A percentile compares a stretch with the other conserved stretches of the same genome.
phyloP scores from a whole-genome alignment of 2,888 invertebrate genomes.

The Chrysolina haemoptera region DNA sequence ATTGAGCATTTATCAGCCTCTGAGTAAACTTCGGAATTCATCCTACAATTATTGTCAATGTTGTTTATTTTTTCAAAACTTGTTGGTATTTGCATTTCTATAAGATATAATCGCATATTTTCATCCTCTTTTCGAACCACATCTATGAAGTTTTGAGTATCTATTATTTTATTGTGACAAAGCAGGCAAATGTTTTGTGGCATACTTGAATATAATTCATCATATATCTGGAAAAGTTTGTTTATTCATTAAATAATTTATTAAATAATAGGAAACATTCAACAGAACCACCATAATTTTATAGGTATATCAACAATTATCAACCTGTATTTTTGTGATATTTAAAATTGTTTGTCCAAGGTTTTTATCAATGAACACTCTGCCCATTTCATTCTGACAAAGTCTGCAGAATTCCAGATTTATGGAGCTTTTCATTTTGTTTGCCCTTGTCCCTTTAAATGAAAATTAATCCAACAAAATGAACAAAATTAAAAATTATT shows the following conservation, averaged over 20 bases:
- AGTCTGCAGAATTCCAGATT: constrained; percentile 44
- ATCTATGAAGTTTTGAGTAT: constrained; percentile 51
- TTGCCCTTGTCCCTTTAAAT: too few species aligned
- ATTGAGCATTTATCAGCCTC: neutral
- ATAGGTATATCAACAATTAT: neutral
- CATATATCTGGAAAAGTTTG: constrained; percentile 48
- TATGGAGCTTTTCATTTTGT: constrained; percentile 17
- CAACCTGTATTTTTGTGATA: constrained; percentile 53
- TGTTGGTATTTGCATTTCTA: neutral
- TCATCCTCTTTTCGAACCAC: constrained; percentile 51
- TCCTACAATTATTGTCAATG: neutral
- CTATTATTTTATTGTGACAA: constrained; percentile 53
- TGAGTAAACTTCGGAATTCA: too few species aligned
- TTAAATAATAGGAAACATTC: neutral
- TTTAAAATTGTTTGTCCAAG: constrained; percentile 50
- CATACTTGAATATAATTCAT: constrained; percentile 37
- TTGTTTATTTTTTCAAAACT: neutral
- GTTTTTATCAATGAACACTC: constrained; percentile 41
- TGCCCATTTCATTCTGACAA: constrained; percentile 42
- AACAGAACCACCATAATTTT: neutral
- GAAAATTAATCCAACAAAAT: too few species aligned
- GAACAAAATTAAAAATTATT: too few species aligned
- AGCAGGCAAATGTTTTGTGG: constrained; percentile 52
- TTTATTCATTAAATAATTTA: too few species aligned
- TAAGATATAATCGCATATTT: constrained; percentile 38